Evolutionary conservation across 1,140 invertebrate species (phyloP).

Genomic region (Neodiprion pinetum): DNA sequence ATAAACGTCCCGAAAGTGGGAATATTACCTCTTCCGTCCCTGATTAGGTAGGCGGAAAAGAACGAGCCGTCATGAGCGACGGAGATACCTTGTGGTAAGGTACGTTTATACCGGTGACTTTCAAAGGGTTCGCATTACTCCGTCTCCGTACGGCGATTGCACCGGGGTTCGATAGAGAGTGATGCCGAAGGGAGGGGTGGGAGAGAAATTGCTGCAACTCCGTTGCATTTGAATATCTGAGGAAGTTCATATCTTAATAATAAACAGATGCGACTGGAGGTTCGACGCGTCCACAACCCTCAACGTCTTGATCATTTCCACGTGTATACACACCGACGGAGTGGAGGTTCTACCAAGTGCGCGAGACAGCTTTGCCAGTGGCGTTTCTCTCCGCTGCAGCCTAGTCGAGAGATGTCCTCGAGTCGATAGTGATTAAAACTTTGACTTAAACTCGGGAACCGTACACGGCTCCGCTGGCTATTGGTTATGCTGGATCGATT

Average conservation of each 20-base stretch:
- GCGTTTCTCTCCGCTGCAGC: not conserved
- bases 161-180: too few species aligned
- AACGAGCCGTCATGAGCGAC: too few species aligned
- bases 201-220: not conserved
- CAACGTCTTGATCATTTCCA: not conserved
- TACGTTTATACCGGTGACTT: too few species aligned
- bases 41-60: too few species aligned
- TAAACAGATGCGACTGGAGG: not conserved
- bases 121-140: too few species aligned
- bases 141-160: too few species aligned
- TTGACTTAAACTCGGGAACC: not conserved
- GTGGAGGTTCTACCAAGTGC: too few species aligned
- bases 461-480: not conserved
- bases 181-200: too few species aligned
- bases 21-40: too few species aligned
- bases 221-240: not conserved
- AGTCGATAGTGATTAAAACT: constrained; percentile 3
- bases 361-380: not conserved
- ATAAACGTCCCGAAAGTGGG: too few species aligned
- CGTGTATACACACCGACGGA: too few species aligned
- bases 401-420: not conserved
- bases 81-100: too few species aligned
- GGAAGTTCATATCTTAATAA: constrained; percentile 3
- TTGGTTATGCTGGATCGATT: not conserved
- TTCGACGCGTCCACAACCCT: not conserved